A percentile compares a stretch with the other conserved stretches of the same genome.
These are phyloP conservation scores for Aporophyla nigra DNA, from an alignment of 2,888 invertebrate species.

Conservation along the genomic window DNA sequence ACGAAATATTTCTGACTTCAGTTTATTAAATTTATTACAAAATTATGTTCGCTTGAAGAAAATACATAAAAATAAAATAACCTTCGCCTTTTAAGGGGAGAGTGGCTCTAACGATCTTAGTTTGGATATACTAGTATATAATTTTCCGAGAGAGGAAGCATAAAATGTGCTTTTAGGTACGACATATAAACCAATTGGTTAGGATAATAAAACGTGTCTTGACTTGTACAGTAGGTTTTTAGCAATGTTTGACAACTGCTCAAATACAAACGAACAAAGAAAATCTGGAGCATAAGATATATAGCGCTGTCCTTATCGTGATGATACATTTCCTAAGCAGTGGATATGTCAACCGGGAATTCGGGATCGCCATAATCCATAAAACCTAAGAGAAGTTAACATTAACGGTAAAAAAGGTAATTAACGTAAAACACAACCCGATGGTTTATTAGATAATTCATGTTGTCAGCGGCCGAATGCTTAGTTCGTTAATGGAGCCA, in stretches of 20 bases:
- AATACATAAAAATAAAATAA: slow-evolving; percentile 48
- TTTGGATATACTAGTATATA: slow-evolving; percentile 23
- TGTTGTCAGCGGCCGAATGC: slow-evolving; percentile 69
- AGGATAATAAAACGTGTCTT: slow-evolving; percentile 30
- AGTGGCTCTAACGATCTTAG: slow-evolving; percentile 36
- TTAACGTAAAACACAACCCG: slow-evolving; percentile 67
- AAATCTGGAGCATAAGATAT: slow-evolving; percentile 9
- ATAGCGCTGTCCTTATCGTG: slow-evolving; percentile 7
- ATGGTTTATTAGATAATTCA: slow-evolving; percentile 73
- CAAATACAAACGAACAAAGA: slow-evolving; percentile 22
- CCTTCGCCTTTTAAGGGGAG: slow-evolving; percentile 61
- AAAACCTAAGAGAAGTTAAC: slow-evolving; percentile 57
- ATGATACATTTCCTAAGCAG: slow-evolving; percentile 32
- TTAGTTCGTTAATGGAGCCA: slow-evolving; percentile 75
- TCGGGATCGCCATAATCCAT: slow-evolving; percentile 24
- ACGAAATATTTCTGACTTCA: slow-evolving; percentile 32
- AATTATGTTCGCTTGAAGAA: slow-evolving; percentile 38
- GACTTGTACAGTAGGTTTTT: slow-evolving; percentile 38
- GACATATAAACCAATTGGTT: slow-evolving; percentile 21
- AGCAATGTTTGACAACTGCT: slow-evolving; percentile 19
- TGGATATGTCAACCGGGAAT: slow-evolving; percentile 19
- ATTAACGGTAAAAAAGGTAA: slow-evolving; percentile 71
- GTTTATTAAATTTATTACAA: slow-evolving; percentile 46
- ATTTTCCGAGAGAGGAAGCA: slow-evolving; percentile 36
- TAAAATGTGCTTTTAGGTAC: slow-evolving; percentile 48